Base-by-base conservation (phyloP, 2,888 invertebrate species). In the Drosophila melanosoma region DNA sequence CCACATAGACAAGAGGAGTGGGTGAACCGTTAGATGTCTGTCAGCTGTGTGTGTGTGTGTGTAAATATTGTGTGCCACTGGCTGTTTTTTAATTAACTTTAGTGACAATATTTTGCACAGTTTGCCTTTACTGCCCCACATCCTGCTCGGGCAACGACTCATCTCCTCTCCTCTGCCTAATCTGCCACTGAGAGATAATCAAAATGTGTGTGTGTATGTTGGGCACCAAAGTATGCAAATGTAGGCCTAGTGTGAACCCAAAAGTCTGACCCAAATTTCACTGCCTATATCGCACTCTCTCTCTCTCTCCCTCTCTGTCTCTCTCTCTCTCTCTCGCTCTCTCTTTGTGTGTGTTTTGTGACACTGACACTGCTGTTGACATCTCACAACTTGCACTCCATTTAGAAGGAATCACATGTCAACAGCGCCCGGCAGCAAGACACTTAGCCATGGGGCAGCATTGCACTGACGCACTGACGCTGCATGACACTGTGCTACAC, bases 61-160 rank as follows among this genome's bases (percentile, higher is more conserved):
- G 74, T 67, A 72, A 62, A 77, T 67, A 74, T 71, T 70, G 74
- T 79, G 81, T 74, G 87, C 90, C 87, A 74, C 81, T 54, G 90
- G 80, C 88, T 89, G 85, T 80, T 87, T 87, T 87, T 87, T 90
- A 87, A 87, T 87, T 87, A 87, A 87, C 90, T 87, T 87, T 87
- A 89, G 87, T 87, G 88, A 87, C 90, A 87, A 90, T 89, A 90
- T 89, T 87, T 84, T 78, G 82, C 87, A 68, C 82, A 77, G 69
- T 68, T 77, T 76, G 89, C 71, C 63, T 64, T 77, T 64, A 65
- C 66, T 36, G 48, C 6, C 45, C 3, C 26, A 12, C 35, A 6
- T 7, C 12, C 5, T 23, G 1, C 20, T 23, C 20, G 4, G 2
- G 45, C 45, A 15, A 15, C 15, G 45, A 8, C 15, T 23, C 20